These are phyloP conservation scores for Hestina assimilis DNA, from an alignment of 1,140 invertebrate genomes.

Conservation along the genomic window DNA sequence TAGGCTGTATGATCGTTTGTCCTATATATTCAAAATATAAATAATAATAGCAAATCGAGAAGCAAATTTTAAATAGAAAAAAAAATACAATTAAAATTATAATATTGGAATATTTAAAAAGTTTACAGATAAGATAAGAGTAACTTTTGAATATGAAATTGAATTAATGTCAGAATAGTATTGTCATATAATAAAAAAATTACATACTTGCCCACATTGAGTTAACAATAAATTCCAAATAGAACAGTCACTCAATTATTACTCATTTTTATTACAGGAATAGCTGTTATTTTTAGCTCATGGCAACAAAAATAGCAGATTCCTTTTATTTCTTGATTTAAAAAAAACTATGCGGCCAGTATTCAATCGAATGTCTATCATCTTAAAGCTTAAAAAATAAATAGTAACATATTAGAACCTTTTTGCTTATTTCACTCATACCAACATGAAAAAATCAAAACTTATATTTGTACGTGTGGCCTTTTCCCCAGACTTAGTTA, in stretches of 20 bases:
- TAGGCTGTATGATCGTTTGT: not conserved
- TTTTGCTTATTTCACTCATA: conserved; percentile 5
- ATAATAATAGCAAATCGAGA: not conserved
- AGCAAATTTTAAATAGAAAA: not conserved
- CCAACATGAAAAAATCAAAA: not conserved
- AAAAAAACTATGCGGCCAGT: conserved; percentile 19
- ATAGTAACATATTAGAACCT: conserved; percentile 14
- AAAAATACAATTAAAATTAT: not conserved
- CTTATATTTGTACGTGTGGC: conserved; percentile 6
- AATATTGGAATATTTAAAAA: not conserved
- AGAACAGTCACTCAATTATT: conserved; percentile 23
- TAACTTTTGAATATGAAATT: not conserved
- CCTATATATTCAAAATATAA: not conserved
- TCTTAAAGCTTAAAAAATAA: conserved; percentile 26
- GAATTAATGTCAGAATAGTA: conserved; percentile 12
- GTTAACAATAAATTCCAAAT: conserved; percentile 22
- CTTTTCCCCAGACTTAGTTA: too few relatives aligned
- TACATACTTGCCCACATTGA: conserved; percentile 4
- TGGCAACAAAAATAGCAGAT: conserved; percentile 36
- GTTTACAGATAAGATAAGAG: not conserved
- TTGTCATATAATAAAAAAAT: conserved; percentile 17
- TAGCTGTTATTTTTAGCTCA: conserved; percentile 32
- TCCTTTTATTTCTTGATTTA: conserved; percentile 4
- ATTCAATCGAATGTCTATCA: conserved; percentile 16
- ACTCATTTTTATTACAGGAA: conserved; percentile 15